A percentile compares a stretch with the other conserved stretches of the same genome.
Conservation (phyloP, 1,140 invertebrate genomes). For the Homalodisca vitripennis region DNA sequence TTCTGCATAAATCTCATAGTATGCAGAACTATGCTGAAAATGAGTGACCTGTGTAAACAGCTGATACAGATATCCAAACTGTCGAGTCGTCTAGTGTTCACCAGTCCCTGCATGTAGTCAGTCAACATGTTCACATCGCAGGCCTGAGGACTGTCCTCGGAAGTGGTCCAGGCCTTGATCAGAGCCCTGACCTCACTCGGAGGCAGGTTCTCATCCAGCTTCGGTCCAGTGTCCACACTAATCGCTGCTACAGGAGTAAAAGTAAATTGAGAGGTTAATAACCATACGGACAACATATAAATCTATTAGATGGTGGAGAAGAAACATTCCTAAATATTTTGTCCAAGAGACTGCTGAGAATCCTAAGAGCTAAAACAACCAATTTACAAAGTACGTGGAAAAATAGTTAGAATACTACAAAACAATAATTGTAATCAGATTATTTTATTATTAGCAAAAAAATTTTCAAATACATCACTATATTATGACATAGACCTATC, state of each 20-base stretch:
- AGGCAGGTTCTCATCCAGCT: constrained; percentile 36
- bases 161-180: constrained; percentile 52
- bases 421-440: too few relatives aligned
- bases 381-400: not conserved
- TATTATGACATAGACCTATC: too few relatives aligned
- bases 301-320: not conserved
- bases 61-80: constrained; percentile 46
- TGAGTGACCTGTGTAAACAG: constrained; percentile 50
- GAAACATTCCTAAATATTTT: not conserved
- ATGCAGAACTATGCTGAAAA: too few relatives aligned
- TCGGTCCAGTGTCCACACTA: constrained; percentile 14
- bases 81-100: constrained; percentile 49
- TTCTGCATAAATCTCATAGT: too few relatives aligned
- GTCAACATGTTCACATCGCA: constrained; percentile 52
- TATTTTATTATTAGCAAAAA: too few relatives aligned
- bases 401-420: not conserved
- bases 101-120: constrained; percentile 49
- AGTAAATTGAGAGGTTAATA: not conserved
- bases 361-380: not conserved
- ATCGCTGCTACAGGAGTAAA: not conserved
- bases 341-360: not conserved
- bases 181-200: constrained; percentile 50
- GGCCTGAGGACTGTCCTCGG: constrained; percentile 49
- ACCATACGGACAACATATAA: not conserved
- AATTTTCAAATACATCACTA: too few relatives aligned